Evolutionary conservation across 2,797 vertebrate genomes (phyloP), one percentile per base, ranked within the genome.

Genomic region (Sebastes itinus): DNA sequence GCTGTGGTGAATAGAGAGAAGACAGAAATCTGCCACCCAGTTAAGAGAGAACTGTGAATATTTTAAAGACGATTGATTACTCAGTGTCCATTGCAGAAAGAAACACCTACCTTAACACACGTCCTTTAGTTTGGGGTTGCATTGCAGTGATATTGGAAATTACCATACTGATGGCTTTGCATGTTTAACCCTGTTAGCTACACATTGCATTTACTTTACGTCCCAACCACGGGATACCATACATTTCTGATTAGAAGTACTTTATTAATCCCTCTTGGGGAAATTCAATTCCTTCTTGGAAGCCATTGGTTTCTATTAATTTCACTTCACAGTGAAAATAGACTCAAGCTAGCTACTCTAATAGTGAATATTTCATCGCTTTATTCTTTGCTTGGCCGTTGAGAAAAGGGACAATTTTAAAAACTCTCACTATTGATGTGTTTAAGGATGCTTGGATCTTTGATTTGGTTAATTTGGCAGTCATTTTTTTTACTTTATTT

Each of bases 171-270:
- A 5, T 60, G 54, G 16, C 18, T 87, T 71, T 68, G 77, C 62
- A 72, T 81, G 35, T 83, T 78, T 42, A 54, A 75, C 60, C 35
- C 46, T 11, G 4, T 76, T 67, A 13, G 66, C 25, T 33, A 23
- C n/a, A 56, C 2, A 32, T 54, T 75, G 10, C 13, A 64, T 82
- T 80, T 81, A 25, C 22, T 66, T 74, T 61, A 25, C 3, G 2
- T 14, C 1, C 7, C 61, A 46, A n/a, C 12, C 27, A 18, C 1
- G 0, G 11, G 8, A 25, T n/a, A 22, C 10, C 18, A 27, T 14
- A 5, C 28, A 25, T 7, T 35, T 35, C 16, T 55, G 32, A 33
- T 54, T 67, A 32, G 2, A 23, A 69, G n/a, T 33, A 33, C 20
- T 27, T 46, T 46, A 46, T 18, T 46, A 46, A 68, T 55, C 5